A percentile compares a stretch with the other conserved stretches of the same genome.
These are phyloP conservation scores for Drosophila obscura DNA, from an alignment of 1,140 invertebrate genomes.

Conservation along the genomic window DNA sequence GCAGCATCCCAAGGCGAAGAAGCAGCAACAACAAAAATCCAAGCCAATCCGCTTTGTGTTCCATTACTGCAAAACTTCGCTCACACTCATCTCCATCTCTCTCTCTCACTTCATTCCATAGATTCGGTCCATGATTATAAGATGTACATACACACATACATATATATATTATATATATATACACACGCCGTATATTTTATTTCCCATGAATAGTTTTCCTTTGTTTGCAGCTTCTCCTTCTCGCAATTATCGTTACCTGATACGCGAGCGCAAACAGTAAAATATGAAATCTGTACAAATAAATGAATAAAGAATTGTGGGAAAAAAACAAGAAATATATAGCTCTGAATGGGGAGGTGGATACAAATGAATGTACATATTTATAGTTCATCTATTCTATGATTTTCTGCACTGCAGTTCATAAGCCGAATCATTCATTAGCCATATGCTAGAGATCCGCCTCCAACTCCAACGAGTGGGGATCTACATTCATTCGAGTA, in stretches of 20 bases:
- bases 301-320: conserved; percentile 63
- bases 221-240: conserved; percentile 46
- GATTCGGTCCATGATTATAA: conserved; percentile 26
- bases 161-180: conserved; percentile 23
- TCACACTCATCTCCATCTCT: too few relatives aligned
- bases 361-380: too few relatives aligned
- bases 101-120: too few relatives aligned
- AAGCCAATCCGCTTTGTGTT: conserved; percentile 20
- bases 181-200: conserved; percentile 36
- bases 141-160: conserved; percentile 23
- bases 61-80: conserved; percentile 35
- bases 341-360: too few relatives aligned
- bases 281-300: conserved; percentile 24
- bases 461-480: conserved; percentile 18
- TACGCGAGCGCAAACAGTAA: conserved; percentile 29
- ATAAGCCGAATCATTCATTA: conserved; percentile 47
- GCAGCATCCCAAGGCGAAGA: too few relatives aligned
- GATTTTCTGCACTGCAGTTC: conserved; percentile 28
- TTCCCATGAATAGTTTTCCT: conserved; percentile 62
- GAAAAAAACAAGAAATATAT: conserved; percentile 45
- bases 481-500: conserved; percentile 2
- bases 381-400: too few relatives aligned
- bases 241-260: conserved; percentile 43
- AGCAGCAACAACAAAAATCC: background rate
- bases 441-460: conserved; percentile 70